phyloP scores from a whole-genome alignment of 2,113 vertebrate species.

The Leptobrachium leishanense region DNA sequence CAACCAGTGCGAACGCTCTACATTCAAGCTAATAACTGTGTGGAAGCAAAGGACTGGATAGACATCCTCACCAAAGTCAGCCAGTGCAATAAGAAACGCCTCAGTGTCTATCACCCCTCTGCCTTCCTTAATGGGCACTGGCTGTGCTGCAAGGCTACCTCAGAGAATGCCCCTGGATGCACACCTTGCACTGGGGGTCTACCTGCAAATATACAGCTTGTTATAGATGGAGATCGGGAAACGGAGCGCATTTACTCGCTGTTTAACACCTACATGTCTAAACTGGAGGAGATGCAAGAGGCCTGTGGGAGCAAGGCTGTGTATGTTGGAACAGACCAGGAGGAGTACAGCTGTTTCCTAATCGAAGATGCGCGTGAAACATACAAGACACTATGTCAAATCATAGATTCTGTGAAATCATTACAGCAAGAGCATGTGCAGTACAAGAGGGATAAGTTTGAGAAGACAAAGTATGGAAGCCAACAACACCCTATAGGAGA shows the following conservation, averaged over 20 bases:
- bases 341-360: conserved; percentile 90
- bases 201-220: conserved; percentile 95
- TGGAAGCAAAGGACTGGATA: conserved; percentile 96
- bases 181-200: conserved; percentile 91
- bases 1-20: conserved; percentile 95
- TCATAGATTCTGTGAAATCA: conserved; percentile 80
- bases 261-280: conserved; percentile 88
- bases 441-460: conserved; percentile 93
- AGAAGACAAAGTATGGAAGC: conserved; percentile 96
- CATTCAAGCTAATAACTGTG: conserved; percentile 97
- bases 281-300: conserved; percentile 97
- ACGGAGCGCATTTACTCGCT: conserved; percentile 95
- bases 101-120: conserved; percentile 91
- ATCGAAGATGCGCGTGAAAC: conserved; percentile 97
- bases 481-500: conserved; percentile 97
- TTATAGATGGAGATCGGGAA: conserved; percentile 94
- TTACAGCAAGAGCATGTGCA: conserved; percentile 92
- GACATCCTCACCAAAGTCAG: conserved; percentile 97
- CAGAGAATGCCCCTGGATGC: conserved; percentile 84
- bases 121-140: conserved; percentile 97
- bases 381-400: conserved; percentile 87
- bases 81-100: conserved; percentile 93
- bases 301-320: conserved; percentile 96
- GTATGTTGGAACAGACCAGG: conserved; percentile 92
- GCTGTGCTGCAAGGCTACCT: conserved; percentile 90